These are phyloP conservation scores for Aulostomus chinensis DNA, from an alignment of 2,797 vertebrate species.

Conservation along the genomic window DNA sequence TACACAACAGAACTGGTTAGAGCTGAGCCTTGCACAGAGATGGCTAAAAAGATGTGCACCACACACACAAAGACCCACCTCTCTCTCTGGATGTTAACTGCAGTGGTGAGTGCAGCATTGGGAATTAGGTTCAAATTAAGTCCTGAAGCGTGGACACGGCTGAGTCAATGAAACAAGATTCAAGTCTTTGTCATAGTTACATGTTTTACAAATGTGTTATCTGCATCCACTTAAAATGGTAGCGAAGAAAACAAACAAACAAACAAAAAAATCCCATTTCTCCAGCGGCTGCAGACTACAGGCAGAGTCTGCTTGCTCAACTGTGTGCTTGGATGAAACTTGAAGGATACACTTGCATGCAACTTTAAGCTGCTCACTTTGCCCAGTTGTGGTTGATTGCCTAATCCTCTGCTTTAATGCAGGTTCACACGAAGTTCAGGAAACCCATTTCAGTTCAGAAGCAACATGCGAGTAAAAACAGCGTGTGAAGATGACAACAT, in stretches of 20 bases:
- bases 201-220: too few species aligned
- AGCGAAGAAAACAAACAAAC: too few species aligned
- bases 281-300: not conserved
- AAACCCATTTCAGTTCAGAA: slow-evolving; percentile 1
- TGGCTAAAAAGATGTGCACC: not conserved
- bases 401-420: slow-evolving; percentile 40
- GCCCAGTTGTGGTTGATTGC: slow-evolving; percentile 12
- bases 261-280: not conserved
- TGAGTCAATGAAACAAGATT: slow-evolving; percentile 1
- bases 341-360: slow-evolving; percentile 32
- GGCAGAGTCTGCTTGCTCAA: slow-evolving; percentile 4
- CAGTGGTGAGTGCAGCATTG: slow-evolving; percentile 17
- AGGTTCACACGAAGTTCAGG: slow-evolving; percentile 53
- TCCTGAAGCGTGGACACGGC: slow-evolving; percentile 11
- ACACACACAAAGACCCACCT: slow-evolving; percentile 17
- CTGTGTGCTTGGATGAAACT: slow-evolving; percentile 15
- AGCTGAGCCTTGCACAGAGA: slow-evolving; percentile 7
- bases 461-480: slow-evolving; percentile 10
- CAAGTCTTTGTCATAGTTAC: too few species aligned
- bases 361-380: slow-evolving; percentile 34
- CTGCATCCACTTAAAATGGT: too few species aligned
- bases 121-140: slow-evolving; percentile 29
- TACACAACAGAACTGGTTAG: slow-evolving; percentile 19
- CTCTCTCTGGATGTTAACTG: slow-evolving; percentile 27
- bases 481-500: not conserved